Percentiles rank a stretch among this genome's conserved stretches.
Evolutionary conservation across 2,888 invertebrate species (phyloP).

Genomic region (Meghimatium bilineatum): DNA sequence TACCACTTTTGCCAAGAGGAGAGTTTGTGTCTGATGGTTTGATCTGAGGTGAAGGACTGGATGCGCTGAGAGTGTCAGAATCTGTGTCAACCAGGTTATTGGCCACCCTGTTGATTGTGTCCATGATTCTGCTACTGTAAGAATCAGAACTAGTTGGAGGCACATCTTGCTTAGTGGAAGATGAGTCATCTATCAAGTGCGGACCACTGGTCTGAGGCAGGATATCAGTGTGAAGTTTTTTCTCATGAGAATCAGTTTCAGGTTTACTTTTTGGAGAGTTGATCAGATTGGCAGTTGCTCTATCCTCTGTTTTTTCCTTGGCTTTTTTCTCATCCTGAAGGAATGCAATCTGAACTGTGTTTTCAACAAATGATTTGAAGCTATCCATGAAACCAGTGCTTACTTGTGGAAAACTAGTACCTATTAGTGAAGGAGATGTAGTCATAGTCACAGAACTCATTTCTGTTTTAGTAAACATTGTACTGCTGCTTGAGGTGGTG

Average conservation of each 20-base stretch:
- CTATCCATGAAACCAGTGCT: slow-evolving; percentile 79
- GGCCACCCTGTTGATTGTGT: slow-evolving; percentile 72
- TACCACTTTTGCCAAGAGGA: slow-evolving; percentile 39
- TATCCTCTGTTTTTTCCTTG: slow-evolving; percentile 52
- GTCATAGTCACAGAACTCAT: slow-evolving; percentile 62
- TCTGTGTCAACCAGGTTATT: slow-evolving; percentile 74
- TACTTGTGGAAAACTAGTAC: slow-evolving; percentile 78
- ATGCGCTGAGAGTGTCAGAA: slow-evolving; percentile 76
- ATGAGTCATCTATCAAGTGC: slow-evolving; percentile 14
- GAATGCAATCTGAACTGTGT: slow-evolving; percentile 74
- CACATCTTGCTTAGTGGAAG: slow-evolving; percentile 43
- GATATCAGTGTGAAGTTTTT: slow-evolving; percentile 1
- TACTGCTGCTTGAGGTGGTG: slow-evolving; percentile 62
- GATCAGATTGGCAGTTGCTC: slow-evolving; percentile 14
- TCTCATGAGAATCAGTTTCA: slow-evolving; percentile 8
- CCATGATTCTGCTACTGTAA: slow-evolving; percentile 61
- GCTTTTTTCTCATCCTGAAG: slow-evolving; percentile 67
- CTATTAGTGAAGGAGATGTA: slow-evolving; percentile 69
- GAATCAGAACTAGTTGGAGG: slow-evolving; percentile 23
- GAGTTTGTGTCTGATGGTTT: slow-evolving; percentile 56
- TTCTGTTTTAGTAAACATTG: slow-evolving; percentile 53
- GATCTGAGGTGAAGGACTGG: slow-evolving; percentile 73
- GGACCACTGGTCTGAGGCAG: slow-evolving; percentile 42
- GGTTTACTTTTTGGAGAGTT: slow-evolving; percentile 25
- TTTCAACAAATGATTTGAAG: slow-evolving; percentile 76